Evolutionary conservation across 2,113 vertebrate species (phyloP), one percentile per base, ranked within the genome.

Genomic region (Stegastes partitus): DNA sequence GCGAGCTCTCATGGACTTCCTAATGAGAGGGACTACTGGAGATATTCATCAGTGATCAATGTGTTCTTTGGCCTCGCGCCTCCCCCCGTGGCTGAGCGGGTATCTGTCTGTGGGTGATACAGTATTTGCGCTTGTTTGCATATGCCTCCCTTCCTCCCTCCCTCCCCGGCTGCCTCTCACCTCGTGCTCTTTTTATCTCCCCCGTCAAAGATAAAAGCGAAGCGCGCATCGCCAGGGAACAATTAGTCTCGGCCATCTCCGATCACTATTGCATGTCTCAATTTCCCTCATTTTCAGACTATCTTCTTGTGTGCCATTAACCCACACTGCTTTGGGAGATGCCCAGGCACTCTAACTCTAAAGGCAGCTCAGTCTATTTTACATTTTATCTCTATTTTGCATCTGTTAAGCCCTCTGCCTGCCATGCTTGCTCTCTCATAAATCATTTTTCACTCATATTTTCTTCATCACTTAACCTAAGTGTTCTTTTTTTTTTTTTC

Each of bases 181-280:
- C 51, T 62, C 51, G 1, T 73, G 37, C 69, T 65, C 53, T 78
- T 79, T 34, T 87, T 81, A 88, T 92, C 88, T 89, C 63, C 69
- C 69, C 65, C 80, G 81, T 79, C 47, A 0, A 82, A 96, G 96
- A 97, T 26, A 95, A 97, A 11, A 96, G 95, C 67, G 85, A 92
- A 68, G 95, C 94, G 0, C 94, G 92, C 65, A 95, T 96, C 90
- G 93, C 95, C 87, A 21, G 96, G 18, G 97, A 97, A 90, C 95
- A 96, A 0, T 97, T 95, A 90, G 91, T 87, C 77, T 87, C 68
- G 22, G 79, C 77, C 80, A 64, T 91, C 76, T 87, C 83, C 73
- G 85, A 85, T 90, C 84, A 79, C 86, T 23, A 57, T 54, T 77
- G 62, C 63, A 76, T 65, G 63, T 84, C 83, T 92, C 84, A 61